Percentiles rank a stretch among this genome's conserved stretches.
These are phyloP conservation scores for Gobiocypris rarus DNA, from an alignment of 2,113 vertebrate species.

Conservation along the genomic window DNA sequence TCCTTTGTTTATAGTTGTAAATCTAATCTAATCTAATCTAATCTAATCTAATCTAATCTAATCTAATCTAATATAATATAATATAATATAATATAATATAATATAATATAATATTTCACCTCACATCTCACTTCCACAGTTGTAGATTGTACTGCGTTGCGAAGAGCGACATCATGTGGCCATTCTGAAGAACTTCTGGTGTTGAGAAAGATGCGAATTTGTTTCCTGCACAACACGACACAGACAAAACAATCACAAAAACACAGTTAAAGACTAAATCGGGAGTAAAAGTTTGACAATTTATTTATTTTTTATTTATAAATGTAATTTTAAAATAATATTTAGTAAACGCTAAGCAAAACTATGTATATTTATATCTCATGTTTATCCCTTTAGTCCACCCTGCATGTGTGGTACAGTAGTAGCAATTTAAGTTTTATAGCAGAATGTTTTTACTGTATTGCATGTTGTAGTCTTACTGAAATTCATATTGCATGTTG, in stretches of 20 bases:
- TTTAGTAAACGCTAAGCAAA: neutral
- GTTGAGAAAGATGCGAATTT: neutral
- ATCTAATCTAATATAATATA: neutral
- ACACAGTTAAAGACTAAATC: too few species aligned
- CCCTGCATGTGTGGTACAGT: neutral
- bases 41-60: neutral
- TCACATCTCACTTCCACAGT: neutral
- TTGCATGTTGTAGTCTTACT: neutral
- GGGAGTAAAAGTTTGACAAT: neutral
- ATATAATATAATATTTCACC: neutral
- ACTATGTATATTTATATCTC: too few species aligned
- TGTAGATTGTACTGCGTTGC: neutral
- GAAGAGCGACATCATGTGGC: neutral
- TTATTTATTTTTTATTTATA: neutral
- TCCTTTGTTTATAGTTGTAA: neutral
- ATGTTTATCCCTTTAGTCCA: neutral
- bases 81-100: neutral
- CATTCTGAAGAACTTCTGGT: neutral
- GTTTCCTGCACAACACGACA: too few species aligned
- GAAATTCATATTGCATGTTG: neutral
- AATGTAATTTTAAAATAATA: neutral
- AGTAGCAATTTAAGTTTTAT: neutral
- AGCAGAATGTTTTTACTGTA: neutral
- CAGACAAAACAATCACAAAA: too few species aligned
- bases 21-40: neutral